Percentiles rank a stretch among this genome's conserved stretches.
Conservation (phyloP, 2,888 invertebrate species). For the Nemotelus nigrinus region DNA sequence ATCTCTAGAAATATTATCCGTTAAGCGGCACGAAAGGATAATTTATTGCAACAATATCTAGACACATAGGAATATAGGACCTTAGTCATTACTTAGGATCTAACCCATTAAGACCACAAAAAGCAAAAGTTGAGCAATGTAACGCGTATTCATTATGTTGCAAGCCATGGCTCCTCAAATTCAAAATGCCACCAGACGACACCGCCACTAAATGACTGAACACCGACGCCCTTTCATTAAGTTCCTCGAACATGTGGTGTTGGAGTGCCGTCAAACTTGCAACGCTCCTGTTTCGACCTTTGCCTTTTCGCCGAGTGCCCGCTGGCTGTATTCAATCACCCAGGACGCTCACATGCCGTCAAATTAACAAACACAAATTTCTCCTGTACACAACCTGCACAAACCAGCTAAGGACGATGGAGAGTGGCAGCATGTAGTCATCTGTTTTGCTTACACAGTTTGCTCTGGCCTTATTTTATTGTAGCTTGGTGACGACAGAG, state of each 20-base stretch:
- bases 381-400: conserved; percentile 22
- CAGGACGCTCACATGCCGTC: conserved; percentile 33
- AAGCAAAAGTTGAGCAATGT: conserved; percentile 40
- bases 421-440: neutral
- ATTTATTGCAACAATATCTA: conserved; percentile 44
- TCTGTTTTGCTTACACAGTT: neutral
- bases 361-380: conserved; percentile 33
- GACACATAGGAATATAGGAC: conserved; percentile 5
- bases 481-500: no score
- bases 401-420: conserved; percentile 2
- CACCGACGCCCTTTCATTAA: no score
- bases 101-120: conserved; percentile 44
- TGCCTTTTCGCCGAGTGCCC: neutral
- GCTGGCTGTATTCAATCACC: conserved; percentile 29
- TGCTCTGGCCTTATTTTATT: no score
- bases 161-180: conserved; percentile 24
- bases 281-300: no score
- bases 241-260: no score
- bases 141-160: conserved; percentile 40
- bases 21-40: neutral
- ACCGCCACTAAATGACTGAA: neutral
- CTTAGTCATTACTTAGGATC: conserved; percentile 31
- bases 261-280: no score
- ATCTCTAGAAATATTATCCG: no score
- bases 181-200: conserved; percentile 23